Evolutionary conservation across 2,888 invertebrate genomes (phyloP).

Genomic region (Agrypnus murinus): DNA sequence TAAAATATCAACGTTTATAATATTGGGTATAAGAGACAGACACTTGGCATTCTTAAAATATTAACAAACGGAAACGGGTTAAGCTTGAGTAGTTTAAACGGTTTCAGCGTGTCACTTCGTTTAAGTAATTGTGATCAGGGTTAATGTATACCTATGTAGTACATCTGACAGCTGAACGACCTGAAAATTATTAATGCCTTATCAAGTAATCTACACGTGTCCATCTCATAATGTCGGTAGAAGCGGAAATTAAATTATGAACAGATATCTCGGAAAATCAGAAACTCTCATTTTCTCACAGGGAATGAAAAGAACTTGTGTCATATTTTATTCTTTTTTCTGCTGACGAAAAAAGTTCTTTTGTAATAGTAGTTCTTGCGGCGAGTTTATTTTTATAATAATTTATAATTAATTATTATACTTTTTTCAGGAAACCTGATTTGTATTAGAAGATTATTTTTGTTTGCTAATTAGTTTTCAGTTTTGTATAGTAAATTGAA

Average conservation of each 20-base stretch:
- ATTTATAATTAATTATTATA: too few relatives aligned
- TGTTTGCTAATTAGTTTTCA: too few relatives aligned
- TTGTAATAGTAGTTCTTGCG: too few relatives aligned
- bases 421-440: too few relatives aligned
- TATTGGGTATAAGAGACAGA: not conserved
- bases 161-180: slow-evolving; percentile 25
- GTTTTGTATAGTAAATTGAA: too few relatives aligned
- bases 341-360: too few relatives aligned
- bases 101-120: slow-evolving; percentile 6
- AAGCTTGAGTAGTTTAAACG: not conserved
- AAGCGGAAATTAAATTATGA: slow-evolving; percentile 23
- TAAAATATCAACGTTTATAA: not conserved
- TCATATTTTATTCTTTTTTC: too few relatives aligned
- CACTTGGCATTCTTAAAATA: not conserved
- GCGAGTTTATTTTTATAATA: too few relatives aligned
- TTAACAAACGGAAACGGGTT: slow-evolving; percentile 13
- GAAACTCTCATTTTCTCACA: not conserved
- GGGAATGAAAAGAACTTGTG: too few relatives aligned
- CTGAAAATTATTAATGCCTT: slow-evolving; percentile 24
- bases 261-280: not conserved
- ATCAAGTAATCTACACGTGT: slow-evolving; percentile 25
- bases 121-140: slow-evolving; percentile 30
- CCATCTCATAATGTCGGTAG: slow-evolving; percentile 13
- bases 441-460: too few relatives aligned
- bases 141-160: too few relatives aligned